Evolutionary conservation across 2,888 invertebrate species (phyloP).

Genomic region (Lottia gigantea): DNA sequence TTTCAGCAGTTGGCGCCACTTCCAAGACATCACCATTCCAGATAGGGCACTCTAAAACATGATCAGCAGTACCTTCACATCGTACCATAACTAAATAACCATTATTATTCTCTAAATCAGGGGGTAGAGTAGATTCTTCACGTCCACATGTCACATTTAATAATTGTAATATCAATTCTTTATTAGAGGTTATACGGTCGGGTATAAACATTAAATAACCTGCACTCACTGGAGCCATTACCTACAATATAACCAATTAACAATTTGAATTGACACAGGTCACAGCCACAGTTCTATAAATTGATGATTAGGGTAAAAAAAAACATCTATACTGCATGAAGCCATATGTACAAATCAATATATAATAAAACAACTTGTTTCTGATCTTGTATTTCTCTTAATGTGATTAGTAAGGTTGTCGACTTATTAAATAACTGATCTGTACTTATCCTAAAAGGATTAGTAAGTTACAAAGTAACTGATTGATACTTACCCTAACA

Average conservation of each 20-base stretch:
- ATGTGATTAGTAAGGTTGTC: constrained; percentile 67
- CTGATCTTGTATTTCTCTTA: constrained; percentile 56
- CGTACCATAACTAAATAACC: constrained; percentile 67
- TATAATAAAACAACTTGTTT: too few species aligned
- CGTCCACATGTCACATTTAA: constrained; percentile 70
- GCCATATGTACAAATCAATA: too few species aligned
- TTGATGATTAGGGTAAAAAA: too few species aligned
- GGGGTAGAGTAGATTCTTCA: constrained; percentile 48
- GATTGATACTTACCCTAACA: constrained; percentile 61
- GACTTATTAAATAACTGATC: constrained; percentile 71
- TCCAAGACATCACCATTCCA: constrained; percentile 66
- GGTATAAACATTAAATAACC: constrained; percentile 70
- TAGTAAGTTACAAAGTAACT: too few species aligned
- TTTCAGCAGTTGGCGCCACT: constrained; percentile 70
- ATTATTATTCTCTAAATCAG: constrained; percentile 28
- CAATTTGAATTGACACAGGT: too few species aligned
- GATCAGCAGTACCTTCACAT: constrained; percentile 51
- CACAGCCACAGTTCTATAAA: too few species aligned
- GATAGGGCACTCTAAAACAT: constrained; percentile 37
- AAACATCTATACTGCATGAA: too few species aligned
- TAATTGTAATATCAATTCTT: constrained; percentile 66
- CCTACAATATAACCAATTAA: constrained; percentile 37
- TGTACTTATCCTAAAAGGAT: constrained; percentile 54
- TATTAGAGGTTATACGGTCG: constrained; percentile 59
- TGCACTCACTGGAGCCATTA: constrained; percentile 64